Conservation (phyloP, 64 coral and sea anemone species). For the Montipora foliosa region DNA sequence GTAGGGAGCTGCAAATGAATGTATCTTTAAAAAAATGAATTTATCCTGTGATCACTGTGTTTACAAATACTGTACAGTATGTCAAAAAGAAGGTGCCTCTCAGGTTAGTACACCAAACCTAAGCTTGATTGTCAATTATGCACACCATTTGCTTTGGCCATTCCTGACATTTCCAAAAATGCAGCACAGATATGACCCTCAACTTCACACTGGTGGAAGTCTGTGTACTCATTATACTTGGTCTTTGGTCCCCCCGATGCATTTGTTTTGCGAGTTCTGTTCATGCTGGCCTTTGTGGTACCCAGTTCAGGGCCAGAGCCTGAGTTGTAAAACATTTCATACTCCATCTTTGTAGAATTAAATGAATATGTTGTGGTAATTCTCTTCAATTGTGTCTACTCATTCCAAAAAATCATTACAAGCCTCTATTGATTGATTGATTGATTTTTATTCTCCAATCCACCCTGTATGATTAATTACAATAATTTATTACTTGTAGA, state of each 20-base stretch:
- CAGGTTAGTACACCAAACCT: too few species aligned
- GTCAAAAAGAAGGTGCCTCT: too few species aligned
- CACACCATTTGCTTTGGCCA: too few species aligned
- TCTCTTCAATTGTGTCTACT: neutral
- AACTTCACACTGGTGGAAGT: conserved; percentile 18
- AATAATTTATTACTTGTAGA: too few species aligned
- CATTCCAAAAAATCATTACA: too few species aligned
- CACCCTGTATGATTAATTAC: too few species aligned
- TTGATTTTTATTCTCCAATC: too few species aligned
- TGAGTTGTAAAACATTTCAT: conserved; percentile 22
- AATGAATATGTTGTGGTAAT: neutral
- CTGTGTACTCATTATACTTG: conserved; percentile 47
- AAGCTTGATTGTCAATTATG: neutral
- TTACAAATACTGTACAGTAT: too few species aligned
- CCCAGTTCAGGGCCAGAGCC: conserved; percentile 54
- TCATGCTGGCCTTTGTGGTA: conserved; percentile 60
- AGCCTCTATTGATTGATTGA: too few species aligned
- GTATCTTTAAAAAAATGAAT: neutral
- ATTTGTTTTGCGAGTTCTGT: neutral
- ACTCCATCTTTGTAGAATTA: conserved; percentile 20
- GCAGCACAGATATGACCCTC: too few species aligned
- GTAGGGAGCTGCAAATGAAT: neutral
- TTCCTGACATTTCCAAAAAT: too few species aligned
- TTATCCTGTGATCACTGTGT: neutral
- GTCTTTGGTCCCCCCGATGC: conserved; percentile 10